phyloP scores from a whole-genome alignment of 2,888 invertebrate genomes.

The Polietes domitor region DNA sequence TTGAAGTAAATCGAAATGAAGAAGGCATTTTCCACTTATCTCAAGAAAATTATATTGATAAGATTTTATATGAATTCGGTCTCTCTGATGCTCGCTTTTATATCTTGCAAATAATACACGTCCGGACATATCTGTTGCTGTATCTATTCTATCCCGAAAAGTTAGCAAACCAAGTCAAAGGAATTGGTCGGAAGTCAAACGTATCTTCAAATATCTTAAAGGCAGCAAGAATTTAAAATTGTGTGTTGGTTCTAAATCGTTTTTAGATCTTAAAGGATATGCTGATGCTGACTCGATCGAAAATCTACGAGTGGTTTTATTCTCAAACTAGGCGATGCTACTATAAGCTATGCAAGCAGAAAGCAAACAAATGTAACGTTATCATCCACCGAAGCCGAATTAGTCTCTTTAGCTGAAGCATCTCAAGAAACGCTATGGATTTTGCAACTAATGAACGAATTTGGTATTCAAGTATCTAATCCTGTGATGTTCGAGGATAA shows the following conservation, averaged over 20 bases:
- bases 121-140: slow-evolving; percentile 37
- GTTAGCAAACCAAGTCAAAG: slow-evolving; percentile 9
- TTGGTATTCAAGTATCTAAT: background rate
- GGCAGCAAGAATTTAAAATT: slow-evolving; percentile 33
- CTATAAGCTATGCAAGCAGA: slow-evolving; percentile 24
- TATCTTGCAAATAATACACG: slow-evolving; percentile 27
- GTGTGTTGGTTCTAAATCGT: slow-evolving; percentile 14
- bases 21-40: too few species aligned
- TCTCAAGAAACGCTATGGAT: slow-evolving; percentile 19
- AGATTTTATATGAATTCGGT: too few species aligned
- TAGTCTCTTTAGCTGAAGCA: slow-evolving; percentile 17
- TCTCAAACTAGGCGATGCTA: slow-evolving; percentile 28
- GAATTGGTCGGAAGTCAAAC: slow-evolving; percentile 38
- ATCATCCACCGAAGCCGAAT: slow-evolving; percentile 29
- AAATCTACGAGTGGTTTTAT: slow-evolving; percentile 38
- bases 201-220: slow-evolving; percentile 36
- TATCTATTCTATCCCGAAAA: slow-evolving; percentile 26
- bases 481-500: slow-evolving; percentile 22
- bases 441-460: background rate
- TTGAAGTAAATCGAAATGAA: too few species aligned
- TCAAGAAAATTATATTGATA: too few species aligned
- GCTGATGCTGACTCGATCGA: slow-evolving; percentile 33
- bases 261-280: slow-evolving; percentile 11
- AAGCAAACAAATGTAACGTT: slow-evolving; percentile 34
- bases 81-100: too few species aligned